These are phyloP conservation scores for Coturnix japonica DNA, from an alignment of 2,113 vertebrate species.

Conservation along the genomic window DNA sequence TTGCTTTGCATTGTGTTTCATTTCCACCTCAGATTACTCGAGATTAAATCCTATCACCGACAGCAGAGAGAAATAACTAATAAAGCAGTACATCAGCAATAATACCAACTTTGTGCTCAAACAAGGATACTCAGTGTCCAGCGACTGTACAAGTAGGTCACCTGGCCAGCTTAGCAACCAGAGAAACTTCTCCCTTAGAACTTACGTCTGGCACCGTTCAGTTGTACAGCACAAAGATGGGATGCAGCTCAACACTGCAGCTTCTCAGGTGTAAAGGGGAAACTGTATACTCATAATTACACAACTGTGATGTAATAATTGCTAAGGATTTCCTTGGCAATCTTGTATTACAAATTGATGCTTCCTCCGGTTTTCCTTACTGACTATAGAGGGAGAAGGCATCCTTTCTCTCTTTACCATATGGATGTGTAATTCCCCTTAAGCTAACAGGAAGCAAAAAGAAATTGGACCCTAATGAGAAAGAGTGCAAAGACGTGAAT, in stretches of 20 bases:
- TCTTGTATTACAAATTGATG: slow-evolving; percentile 26
- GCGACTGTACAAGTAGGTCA: slow-evolving; percentile 16
- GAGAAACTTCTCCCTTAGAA: neutral
- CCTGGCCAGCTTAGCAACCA: neutral
- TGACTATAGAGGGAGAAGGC: slow-evolving; percentile 5
- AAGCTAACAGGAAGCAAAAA: neutral
- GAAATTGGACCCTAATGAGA: neutral
- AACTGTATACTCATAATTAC: neutral
- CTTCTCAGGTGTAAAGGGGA: neutral
- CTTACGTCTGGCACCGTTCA: neutral
- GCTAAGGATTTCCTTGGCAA: slow-evolving; percentile 25
- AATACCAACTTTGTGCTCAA: slow-evolving; percentile 23
- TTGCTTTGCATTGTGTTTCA: slow-evolving; percentile 23
- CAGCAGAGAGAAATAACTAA: neutral
- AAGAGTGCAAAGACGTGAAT: neutral
- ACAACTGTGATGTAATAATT: slow-evolving; percentile 1
- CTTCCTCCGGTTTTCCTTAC: slow-evolving; percentile 14
- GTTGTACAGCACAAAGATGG: accelerated
- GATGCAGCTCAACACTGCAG: neutral
- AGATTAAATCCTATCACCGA: slow-evolving; percentile 25
- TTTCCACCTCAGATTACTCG: slow-evolving; percentile 41
- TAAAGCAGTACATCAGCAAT: neutral
- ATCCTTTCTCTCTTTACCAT: neutral
- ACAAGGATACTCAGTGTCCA: neutral
- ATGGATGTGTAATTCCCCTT: neutral